Evolutionary conservation across 2,888 invertebrate genomes (phyloP).

Genomic region (Rotaria socialis): DNA sequence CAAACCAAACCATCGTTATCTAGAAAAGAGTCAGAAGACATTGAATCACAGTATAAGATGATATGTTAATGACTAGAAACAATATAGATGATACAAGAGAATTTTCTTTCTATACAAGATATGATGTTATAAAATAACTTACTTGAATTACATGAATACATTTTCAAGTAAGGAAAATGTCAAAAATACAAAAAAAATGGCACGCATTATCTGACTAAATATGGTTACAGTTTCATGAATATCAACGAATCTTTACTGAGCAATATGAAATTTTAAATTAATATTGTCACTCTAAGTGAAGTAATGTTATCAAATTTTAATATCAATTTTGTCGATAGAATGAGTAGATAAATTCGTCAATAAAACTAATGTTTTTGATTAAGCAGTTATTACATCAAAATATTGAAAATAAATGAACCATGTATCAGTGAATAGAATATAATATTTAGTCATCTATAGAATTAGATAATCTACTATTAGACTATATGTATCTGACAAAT

Average conservation of each 20-base stretch:
- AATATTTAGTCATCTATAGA: slow-evolving; percentile 11
- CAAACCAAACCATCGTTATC: slow-evolving; percentile 22
- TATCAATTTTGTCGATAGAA: too few relatives aligned
- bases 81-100: too few relatives aligned
- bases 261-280: too few relatives aligned
- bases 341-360: background rate
- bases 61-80: too few relatives aligned
- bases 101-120: slow-evolving; percentile 51
- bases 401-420: too few relatives aligned
- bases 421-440: background rate
- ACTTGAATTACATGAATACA: slow-evolving; percentile 47
- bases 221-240: too few relatives aligned
- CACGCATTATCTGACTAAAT: too few relatives aligned
- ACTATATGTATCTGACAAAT: background rate
- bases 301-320: too few relatives aligned
- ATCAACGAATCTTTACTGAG: too few relatives aligned
- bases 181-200: slow-evolving; percentile 59
- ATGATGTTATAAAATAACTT: slow-evolving; percentile 51
- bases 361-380: background rate
- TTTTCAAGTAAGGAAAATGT: slow-evolving; percentile 48
- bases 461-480: background rate
- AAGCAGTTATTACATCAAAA: background rate
- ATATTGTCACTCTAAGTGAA: too few relatives aligned
- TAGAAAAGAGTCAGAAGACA: background rate
- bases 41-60: too few relatives aligned